A percentile compares a stretch with the other conserved stretches of the same genome.
Conservation (phyloP, 2,888 invertebrate species). For the Eustalomyia histrio region DNA sequence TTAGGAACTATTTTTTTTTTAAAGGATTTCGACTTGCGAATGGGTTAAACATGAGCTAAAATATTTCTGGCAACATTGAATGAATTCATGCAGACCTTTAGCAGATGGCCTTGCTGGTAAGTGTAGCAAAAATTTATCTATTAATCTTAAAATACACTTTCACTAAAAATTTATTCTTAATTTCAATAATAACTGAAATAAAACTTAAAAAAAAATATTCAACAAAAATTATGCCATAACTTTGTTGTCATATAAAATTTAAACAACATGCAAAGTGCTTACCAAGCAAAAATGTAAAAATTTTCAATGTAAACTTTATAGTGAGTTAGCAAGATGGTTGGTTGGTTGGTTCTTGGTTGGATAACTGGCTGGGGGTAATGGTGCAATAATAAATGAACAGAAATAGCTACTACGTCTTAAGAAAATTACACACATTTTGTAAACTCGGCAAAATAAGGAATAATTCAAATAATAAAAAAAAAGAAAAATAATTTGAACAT, state of each 20-base stretch:
- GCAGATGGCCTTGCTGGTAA: too few relatives aligned
- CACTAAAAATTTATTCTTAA: too few relatives aligned
- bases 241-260: constrained; percentile 54
- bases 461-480: constrained; percentile 2
- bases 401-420: constrained; percentile 50
- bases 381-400: constrained; percentile 53
- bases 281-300: constrained; percentile 35
- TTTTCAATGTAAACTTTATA: background rate
- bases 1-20: too few relatives aligned
- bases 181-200: too few relatives aligned
- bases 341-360: constrained; percentile 19
- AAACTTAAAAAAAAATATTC: too few relatives aligned
- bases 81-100: too few relatives aligned
- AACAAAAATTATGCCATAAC: background rate
- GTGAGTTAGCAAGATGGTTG: constrained; percentile 21
- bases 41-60: too few relatives aligned
- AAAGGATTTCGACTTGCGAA: too few relatives aligned
- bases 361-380: constrained; percentile 10
- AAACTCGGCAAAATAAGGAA: constrained; percentile 31
- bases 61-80: too few relatives aligned
- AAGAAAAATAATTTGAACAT: constrained; percentile 57
- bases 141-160: too few relatives aligned
- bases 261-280: constrained; percentile 42
- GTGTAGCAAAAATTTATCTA: too few relatives aligned
- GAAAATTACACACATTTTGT: constrained; percentile 53